Evolutionary conservation across 2,888 invertebrate genomes (phyloP), one percentile per base, ranked within the genome.

Genomic region (Eucriotettix oculatus): DNA sequence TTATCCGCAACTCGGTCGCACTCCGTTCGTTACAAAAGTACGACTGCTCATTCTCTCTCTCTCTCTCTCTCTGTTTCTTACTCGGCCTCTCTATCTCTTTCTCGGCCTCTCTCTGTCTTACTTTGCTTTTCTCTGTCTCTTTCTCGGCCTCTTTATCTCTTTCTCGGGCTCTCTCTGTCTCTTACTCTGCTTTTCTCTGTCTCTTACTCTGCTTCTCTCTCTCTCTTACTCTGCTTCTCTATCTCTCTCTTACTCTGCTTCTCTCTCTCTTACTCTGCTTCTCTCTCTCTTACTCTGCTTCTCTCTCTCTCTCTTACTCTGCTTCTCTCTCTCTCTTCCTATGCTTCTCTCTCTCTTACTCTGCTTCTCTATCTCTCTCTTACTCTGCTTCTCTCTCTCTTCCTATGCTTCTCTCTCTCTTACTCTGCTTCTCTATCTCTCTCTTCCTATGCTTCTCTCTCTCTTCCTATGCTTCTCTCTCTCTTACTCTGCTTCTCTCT

Each of bases 261-360:
- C 1, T 10, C 48, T 48, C 10, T 0, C 48, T 5, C 48, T 3
- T n/a, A n/a, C 48, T 48, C 48, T 10, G 7, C 16, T 9, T 48
- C 3, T 48, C 1, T 48, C 10, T 10, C 1, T 48, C 48, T 9
- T 5, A 5, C 48, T 9, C 48, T 48, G 14, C n/a, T n/a, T 48
- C 1, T 48, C 10, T 9, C 10, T 0, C 9, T 9, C 3, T 5
- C 1, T 9, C 48, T 48, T 5, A n/a, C 0, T 48, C 1, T 1
- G 14, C 16, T 16, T 10, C 48, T 10, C 11, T 48, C 1, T 44
- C 48, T 48, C 48, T 48, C 10, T 48, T 14, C n/a, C 48, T 48
- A 12, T 5, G 3, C n/a, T 0, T 9, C 10, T 48, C 48, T 48
- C 9, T n/a, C n/a, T n/a, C n/a, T n/a, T n/a, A n/a, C n/a, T n/a